These are phyloP conservation scores for Vespertilio murinus DNA, from an alignment of 2,797 vertebrate genomes.

Conservation along the genomic window DNA sequence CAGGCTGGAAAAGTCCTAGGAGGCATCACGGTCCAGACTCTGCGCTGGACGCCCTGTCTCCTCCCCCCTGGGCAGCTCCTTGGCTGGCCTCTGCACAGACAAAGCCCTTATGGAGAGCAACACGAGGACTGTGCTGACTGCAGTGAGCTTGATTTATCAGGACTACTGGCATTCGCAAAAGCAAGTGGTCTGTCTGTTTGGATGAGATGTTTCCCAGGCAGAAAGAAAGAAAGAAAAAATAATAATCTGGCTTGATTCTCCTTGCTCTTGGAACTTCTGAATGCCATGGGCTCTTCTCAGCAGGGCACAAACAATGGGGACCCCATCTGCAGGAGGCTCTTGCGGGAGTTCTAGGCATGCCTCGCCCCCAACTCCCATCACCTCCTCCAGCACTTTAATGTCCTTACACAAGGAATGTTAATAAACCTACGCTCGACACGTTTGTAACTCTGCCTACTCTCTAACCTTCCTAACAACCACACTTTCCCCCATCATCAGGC, in stretches of 20 bases:
- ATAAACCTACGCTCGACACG: not conserved
- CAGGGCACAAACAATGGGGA: not conserved
- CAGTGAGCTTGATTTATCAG: slow-evolving; percentile 75
- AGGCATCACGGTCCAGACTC: slow-evolving; percentile 56
- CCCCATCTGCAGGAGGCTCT: not conserved
- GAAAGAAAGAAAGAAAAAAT: slow-evolving; percentile 41
- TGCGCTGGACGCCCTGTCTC: not conserved
- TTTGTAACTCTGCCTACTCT: not conserved
- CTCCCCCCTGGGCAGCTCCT: slow-evolving; percentile 30
- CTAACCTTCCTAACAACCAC: slow-evolving; percentile 19
- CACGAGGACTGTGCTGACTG: slow-evolving; percentile 63
- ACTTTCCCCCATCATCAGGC: not conserved
- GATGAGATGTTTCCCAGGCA: slow-evolving; percentile 71
- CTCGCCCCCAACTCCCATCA: not conserved
- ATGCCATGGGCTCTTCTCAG: slow-evolving; percentile 37
- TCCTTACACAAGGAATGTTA: slow-evolving; percentile 30
- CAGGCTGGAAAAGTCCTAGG: slow-evolving; percentile 42
- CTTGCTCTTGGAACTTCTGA: slow-evolving; percentile 28
- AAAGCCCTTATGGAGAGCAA: slow-evolving; percentile 72
- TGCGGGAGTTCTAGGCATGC: not conserved
- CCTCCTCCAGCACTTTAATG: not conserved
- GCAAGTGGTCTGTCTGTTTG: slow-evolving; percentile 70
- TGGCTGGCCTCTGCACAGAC: slow-evolving; percentile 66
- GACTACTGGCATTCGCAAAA: slow-evolving; percentile 71
- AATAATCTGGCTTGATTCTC: slow-evolving; percentile 47